A percentile compares a stretch with the other conserved stretches of the same genome.
Evolutionary conservation across 2,888 invertebrate species (phyloP).

Genomic region (Lasius platythorax): DNA sequence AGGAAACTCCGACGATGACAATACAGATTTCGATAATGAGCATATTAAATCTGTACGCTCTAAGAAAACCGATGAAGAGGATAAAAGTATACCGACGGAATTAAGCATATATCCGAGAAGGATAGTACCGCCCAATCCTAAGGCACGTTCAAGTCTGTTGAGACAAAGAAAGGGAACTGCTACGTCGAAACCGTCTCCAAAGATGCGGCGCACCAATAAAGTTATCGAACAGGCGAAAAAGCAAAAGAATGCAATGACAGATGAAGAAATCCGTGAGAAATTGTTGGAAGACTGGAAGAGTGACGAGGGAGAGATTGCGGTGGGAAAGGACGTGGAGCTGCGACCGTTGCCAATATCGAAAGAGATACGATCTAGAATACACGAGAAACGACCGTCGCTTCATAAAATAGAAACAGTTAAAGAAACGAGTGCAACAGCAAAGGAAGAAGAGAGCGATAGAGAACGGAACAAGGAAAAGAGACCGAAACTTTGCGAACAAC

Average conservation of each 20-base stretch:
- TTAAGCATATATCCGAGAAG: slow-evolving; percentile 67
- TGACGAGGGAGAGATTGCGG: slow-evolving; percentile 55
- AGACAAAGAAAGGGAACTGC: not conserved
- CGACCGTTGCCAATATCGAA: slow-evolving; percentile 57
- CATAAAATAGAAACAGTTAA: slow-evolving; percentile 51
- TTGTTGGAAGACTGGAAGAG: slow-evolving; percentile 60
- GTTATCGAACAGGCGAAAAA: not conserved
- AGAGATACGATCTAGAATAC: slow-evolving; percentile 2
- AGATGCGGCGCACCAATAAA: not conserved
- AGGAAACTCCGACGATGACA: slow-evolving; percentile 11
- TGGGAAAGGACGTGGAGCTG: slow-evolving; percentile 53
- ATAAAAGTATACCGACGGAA: slow-evolving; percentile 31
- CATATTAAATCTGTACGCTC: slow-evolving; percentile 36
- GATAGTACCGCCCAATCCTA: slow-evolving; percentile 71
- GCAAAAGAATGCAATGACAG: slow-evolving; percentile 31
- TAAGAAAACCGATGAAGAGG: slow-evolving; percentile 46
- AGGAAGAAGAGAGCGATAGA: slow-evolving; percentile 53
- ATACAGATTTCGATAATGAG: slow-evolving; percentile 1
- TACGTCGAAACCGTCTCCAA: not conserved
- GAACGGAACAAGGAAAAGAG: slow-evolving; percentile 58
- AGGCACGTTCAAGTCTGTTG: slow-evolving; percentile 8
- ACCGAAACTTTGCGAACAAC: slow-evolving; percentile 58
- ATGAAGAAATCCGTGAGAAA: slow-evolving; percentile 63
- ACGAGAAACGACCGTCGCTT: slow-evolving; percentile 54
- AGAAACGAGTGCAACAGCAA: slow-evolving; percentile 54